A percentile compares a stretch with the other conserved stretches of the same genome.
These are phyloP conservation scores for Grammomys dolichurus DNA, from an alignment of 2,113 vertebrate genomes.

Conservation along the genomic window DNA sequence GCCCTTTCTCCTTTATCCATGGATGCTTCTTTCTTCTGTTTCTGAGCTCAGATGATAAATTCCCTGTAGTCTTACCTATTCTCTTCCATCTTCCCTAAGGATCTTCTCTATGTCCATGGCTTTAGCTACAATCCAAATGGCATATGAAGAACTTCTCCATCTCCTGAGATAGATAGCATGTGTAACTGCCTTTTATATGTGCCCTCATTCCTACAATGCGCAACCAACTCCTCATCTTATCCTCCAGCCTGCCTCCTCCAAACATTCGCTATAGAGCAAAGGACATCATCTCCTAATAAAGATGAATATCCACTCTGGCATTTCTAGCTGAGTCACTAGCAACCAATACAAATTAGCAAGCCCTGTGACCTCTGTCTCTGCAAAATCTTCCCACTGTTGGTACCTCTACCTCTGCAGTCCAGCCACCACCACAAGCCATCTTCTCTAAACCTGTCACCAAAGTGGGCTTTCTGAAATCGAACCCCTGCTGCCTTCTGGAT, in stretches of 20 bases:
- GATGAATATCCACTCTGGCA: not conserved
- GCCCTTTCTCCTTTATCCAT: not conserved
- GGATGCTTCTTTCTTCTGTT: not conserved
- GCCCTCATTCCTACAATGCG: not conserved
- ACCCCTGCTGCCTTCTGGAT: not conserved
- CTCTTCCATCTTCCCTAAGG: not conserved
- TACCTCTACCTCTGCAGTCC: not conserved
- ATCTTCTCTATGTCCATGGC: not conserved
- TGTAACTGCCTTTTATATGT: not conserved
- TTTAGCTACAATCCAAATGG: not conserved
- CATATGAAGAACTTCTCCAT: not conserved
- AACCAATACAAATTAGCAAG: not conserved
- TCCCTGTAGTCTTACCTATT: not conserved
- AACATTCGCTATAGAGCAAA: not conserved
- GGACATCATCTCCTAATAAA: not conserved
- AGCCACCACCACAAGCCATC: not conserved
- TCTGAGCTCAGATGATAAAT: not conserved
- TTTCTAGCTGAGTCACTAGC: not conserved
- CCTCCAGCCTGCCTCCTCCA: not conserved
- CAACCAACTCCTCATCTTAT: not conserved
- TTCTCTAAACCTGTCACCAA: not conserved
- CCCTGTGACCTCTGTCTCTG: not conserved
- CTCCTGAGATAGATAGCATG: not conserved
- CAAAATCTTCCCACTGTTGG: not conserved
- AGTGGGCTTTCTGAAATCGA: constrained; percentile 27